Evolutionary conservation across 1,140 invertebrate genomes (phyloP).

Genomic region (Zaprionus ghesquierei): DNA sequence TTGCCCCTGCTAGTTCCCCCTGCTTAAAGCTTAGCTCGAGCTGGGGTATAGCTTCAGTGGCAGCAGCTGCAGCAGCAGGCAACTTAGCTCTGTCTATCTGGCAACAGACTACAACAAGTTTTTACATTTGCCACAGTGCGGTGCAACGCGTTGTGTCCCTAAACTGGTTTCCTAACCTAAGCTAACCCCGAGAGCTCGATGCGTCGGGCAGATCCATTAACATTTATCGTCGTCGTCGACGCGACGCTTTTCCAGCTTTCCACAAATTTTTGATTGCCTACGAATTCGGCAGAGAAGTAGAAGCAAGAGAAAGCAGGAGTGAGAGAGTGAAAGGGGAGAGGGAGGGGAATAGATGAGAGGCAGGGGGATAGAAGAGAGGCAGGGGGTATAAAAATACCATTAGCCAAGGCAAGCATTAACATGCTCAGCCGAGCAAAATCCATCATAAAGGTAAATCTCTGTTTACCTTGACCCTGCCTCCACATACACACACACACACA

Average conservation of each 20-base stretch:
- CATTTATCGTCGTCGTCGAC: constrained; percentile 41
- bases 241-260: constrained; percentile 44
- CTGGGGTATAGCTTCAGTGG: constrained; percentile 26
- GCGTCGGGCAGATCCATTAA: constrained; percentile 49
- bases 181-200: constrained; percentile 55
- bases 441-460: constrained; percentile 72
- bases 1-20: not conserved
- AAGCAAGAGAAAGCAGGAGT: not conserved
- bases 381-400: not conserved
- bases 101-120: constrained; percentile 62
- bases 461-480: constrained; percentile 72
- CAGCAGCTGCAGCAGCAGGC: constrained; percentile 10
- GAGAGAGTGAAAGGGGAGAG: not conserved
- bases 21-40: constrained; percentile 56
- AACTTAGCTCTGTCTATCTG: constrained; percentile 19
- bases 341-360: not conserved
- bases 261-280: constrained; percentile 50
- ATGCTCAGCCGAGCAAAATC: constrained; percentile 68
- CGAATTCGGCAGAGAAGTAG: constrained; percentile 17
- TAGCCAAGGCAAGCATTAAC: constrained; percentile 62
- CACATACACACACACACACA: constrained; percentile 30
- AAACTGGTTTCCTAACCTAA: constrained; percentile 62
- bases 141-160: constrained; percentile 26
- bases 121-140: constrained; percentile 53
- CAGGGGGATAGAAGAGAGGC: not conserved